Conservation (phyloP, 2,113 vertebrate species). For the Aegotheles bennettii region DNA sequence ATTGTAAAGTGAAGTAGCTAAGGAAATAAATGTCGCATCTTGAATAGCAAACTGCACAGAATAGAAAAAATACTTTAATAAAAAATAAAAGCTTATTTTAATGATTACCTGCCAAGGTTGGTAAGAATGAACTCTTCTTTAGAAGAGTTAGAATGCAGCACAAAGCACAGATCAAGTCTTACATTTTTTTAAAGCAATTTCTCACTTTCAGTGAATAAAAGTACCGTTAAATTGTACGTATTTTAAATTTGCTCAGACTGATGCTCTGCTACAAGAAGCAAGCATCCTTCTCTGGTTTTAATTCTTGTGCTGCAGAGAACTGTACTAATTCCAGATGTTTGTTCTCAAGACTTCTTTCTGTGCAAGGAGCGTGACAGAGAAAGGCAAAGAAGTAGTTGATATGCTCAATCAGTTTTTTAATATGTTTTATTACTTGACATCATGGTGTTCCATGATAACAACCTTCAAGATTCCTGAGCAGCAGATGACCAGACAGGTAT, state of each 20-base stretch:
- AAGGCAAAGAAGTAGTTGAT: not conserved
- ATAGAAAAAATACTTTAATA: not conserved
- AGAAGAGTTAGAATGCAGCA: not conserved
- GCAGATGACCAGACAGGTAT: not conserved
- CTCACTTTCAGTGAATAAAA: not conserved
- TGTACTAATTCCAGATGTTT: not conserved
- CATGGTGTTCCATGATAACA: not conserved
- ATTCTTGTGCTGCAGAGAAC: not conserved
- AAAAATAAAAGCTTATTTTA: not conserved
- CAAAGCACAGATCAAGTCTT: not conserved
- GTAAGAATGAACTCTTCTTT: not conserved
- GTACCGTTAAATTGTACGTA: fast-evolving
- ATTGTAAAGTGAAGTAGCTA: not conserved
- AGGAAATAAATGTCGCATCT: not conserved
- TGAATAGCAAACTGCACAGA: not conserved
- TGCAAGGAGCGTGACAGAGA: not conserved
- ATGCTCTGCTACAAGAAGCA: not conserved
- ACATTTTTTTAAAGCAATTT: not conserved
- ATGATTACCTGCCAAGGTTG: not conserved
- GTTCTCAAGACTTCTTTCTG: not conserved
- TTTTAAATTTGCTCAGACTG: not conserved
- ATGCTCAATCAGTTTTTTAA: not conserved
- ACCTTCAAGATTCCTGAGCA: not conserved
- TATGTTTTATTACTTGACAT: not conserved
- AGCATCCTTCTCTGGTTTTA: not conserved